Percentiles rank a stretch among this genome's conserved stretches.
Conservation (phyloP, 2,888 invertebrate genomes). For the Apamea sordens region DNA sequence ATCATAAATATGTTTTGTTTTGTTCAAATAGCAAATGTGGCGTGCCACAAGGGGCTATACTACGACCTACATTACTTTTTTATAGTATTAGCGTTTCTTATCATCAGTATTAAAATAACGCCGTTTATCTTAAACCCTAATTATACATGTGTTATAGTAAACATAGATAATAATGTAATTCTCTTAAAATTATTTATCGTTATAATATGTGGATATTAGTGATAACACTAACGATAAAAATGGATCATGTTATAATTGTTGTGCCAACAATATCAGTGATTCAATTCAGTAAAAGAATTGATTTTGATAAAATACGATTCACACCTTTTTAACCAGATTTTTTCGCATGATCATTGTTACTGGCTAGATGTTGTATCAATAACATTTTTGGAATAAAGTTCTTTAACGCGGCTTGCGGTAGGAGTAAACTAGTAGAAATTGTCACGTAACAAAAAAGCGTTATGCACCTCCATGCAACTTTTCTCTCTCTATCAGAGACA, state of each 20-base stretch:
- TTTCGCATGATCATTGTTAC: background rate
- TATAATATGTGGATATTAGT: conserved; percentile 38
- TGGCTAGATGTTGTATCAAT: background rate
- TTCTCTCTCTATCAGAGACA: background rate
- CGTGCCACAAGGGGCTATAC: conserved; percentile 33
- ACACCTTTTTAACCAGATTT: conserved; percentile 21
- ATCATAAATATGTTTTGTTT: conserved; percentile 14
- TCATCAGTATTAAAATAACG: conserved; percentile 35
- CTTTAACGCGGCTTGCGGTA: background rate
- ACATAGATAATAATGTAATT: conserved; percentile 51
- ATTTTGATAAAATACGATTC: conserved; percentile 31
- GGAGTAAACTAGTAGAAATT: background rate
- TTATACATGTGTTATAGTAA: conserved; percentile 44
- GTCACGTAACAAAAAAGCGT: background rate
- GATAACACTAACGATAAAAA: conserved; percentile 30
- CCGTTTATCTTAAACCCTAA: conserved; percentile 53
- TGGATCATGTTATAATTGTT: conserved; percentile 16
- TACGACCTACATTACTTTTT: conserved; percentile 50
- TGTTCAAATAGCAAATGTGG: conserved; percentile 1
- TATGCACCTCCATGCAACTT: too few species aligned
- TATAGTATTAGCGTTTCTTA: conserved; percentile 35
- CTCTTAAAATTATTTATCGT: conserved; percentile 41
- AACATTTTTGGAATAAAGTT: background rate
- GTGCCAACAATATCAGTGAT: conserved; percentile 30
- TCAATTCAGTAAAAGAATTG: conserved; percentile 33